phyloP scores from a whole-genome alignment of 2,113 vertebrate genomes.

The Serilophus lunatus region DNA sequence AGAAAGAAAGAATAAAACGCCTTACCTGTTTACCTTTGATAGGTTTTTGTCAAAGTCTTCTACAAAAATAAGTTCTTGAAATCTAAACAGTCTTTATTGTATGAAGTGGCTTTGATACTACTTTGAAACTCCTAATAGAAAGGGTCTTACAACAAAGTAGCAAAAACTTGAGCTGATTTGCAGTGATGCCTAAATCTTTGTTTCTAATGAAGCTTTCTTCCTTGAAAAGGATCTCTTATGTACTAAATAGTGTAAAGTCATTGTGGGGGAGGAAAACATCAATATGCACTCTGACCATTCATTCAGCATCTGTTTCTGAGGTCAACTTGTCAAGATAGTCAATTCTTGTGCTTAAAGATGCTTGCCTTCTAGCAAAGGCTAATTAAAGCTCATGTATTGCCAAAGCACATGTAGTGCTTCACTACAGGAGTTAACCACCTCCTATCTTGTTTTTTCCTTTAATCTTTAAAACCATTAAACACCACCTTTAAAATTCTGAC shows the following conservation, averaged over 20 bases:
- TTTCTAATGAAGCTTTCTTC: background rate
- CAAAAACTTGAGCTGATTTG: background rate
- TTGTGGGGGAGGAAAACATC: background rate
- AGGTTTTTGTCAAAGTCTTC: background rate
- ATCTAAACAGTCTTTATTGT: background rate
- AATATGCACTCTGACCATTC: background rate
- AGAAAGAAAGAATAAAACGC: background rate
- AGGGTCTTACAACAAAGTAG: too few species aligned
- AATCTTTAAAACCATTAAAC: background rate
- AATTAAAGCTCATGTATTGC: background rate
- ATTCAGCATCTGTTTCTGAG: background rate
- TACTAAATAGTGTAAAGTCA: background rate
- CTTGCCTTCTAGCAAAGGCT: background rate
- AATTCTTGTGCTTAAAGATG: background rate
- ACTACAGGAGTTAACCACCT: background rate
- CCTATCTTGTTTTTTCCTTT: background rate
- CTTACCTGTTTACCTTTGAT: too few species aligned
- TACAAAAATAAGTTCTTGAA: background rate
- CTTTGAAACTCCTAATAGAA: too few species aligned
- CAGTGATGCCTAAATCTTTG: background rate
- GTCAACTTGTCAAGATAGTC: background rate
- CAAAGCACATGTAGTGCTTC: fast-evolving
- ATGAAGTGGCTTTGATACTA: background rate
- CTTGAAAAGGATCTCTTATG: background rate
- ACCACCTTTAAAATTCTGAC: background rate